Base-by-base conservation (phyloP, 1,140 invertebrate species). In the Musca domestica region DNA sequence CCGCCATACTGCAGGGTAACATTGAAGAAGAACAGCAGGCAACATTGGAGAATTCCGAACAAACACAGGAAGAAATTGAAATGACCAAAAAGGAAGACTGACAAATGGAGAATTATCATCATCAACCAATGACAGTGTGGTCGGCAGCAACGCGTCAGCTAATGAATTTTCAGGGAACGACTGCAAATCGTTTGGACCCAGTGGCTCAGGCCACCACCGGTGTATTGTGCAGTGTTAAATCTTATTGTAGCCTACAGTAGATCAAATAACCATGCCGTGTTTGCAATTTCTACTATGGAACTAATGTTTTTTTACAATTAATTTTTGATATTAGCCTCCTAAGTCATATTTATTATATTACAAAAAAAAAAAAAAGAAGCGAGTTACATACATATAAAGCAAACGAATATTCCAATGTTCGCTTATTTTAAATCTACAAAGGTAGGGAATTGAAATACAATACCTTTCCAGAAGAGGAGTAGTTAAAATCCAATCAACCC, bases 41-140 rank as follows among this genome's bases (percentile, higher is more conserved):
- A 41, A 7, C 27, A 19, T 7, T 12, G 6, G 34, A 41, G 12
- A 41, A 61, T 19, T 19, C 2, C 15, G 27, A 41, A 12, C n/a
- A 5, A 19, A 61, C 20, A 46, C 58, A 64, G 56, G 67, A 64
- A 15, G 69, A 68, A 6, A 34, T 80, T 19, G 75, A 80, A 64
- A 69, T 80, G 1, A 72, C 75, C 19, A 78, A 77, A 49, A 78
- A 76, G 25, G 72, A 77, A 2, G 78, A 80, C 77, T 80, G 78
- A 80, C 77, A 71, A 30, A 47, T 56, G 12, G 48, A 6, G 34
- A 41, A 12, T 22, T 22, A 15, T 19, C 15, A 58, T 9, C 5
- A 63, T 25, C 23, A 48, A 17, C 20, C 64, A 48, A 34, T 58
- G 23, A 58, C 66, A 47, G 41, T 54, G 14, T 66, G 65, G 65